A percentile compares a stretch with the other conserved stretches of the same genome.
Conservation (phyloP, 1,140 invertebrate species). For the Drosophila arawakana region DNA sequence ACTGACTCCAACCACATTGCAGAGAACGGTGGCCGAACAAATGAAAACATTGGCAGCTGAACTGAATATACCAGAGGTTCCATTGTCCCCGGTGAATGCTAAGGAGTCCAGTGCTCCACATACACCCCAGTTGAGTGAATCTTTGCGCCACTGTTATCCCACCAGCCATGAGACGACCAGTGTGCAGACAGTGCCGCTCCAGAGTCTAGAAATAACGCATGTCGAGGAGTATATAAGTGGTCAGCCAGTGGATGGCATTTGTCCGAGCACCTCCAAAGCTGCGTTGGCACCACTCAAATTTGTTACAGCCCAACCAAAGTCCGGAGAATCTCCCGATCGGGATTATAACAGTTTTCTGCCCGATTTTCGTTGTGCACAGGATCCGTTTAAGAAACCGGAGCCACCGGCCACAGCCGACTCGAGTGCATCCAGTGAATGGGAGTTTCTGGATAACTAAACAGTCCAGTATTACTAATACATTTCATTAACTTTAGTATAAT, state of each 20-base stretch:
- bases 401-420: slow-evolving; percentile 61
- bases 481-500: slow-evolving; percentile 13
- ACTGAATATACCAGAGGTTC: slow-evolving; percentile 65
- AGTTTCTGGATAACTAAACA: slow-evolving; percentile 77
- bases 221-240: slow-evolving; percentile 53
- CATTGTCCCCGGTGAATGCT: slow-evolving; percentile 36
- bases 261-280: slow-evolving; percentile 24
- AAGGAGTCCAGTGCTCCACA: slow-evolving; percentile 45
- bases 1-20: slow-evolving; percentile 62
- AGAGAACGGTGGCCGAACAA: slow-evolving; percentile 63
- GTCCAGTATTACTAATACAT: slow-evolving; percentile 44
- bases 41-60: slow-evolving; percentile 65
- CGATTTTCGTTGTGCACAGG: slow-evolving; percentile 66
- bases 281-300: slow-evolving; percentile 56
- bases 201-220: background rate
- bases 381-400: slow-evolving; percentile 52
- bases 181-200: slow-evolving; percentile 54
- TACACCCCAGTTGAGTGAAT: slow-evolving; percentile 33
- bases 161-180: slow-evolving; percentile 50
- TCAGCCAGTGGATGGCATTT: slow-evolving; percentile 68
- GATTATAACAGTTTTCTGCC: slow-evolving; percentile 74
- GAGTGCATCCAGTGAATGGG: slow-evolving; percentile 80
- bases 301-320: slow-evolving; percentile 44
- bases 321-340: slow-evolving; percentile 2
- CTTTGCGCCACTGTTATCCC: slow-evolving; percentile 60